Base-by-base conservation (phyloP, 1,140 invertebrate genomes). In the Parapsyche elsis region DNA sequence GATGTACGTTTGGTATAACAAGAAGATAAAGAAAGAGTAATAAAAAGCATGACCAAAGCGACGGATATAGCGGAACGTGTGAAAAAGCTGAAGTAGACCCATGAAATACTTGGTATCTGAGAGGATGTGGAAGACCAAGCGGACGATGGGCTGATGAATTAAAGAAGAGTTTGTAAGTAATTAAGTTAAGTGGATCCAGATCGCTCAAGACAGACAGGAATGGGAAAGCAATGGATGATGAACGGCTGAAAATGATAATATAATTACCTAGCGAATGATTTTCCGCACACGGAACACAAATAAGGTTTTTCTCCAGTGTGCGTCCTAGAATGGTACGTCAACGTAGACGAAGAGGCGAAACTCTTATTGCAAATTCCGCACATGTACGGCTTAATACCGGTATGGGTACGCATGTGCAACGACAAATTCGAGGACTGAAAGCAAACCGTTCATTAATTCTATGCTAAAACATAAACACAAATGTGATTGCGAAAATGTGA, bases 371-470 rank as follows among this genome's bases (percentile, higher is more conserved):
- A 83, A 59, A 80, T 75, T 12, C 16, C 30, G 53, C 81, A 83
- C 49, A 45, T 23, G 38, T 80, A 83, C 2, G 81, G 81, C 64
- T 80, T 79, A 5, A 70, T 71, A 26, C 81, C 81, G 1, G 79
- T 83, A 67, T 83, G 81, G 12, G 79, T 81, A n/a, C 81, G 30
- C 81, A 80, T 80, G 59, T 83, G 81, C 9, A 79, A 38, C 1
- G 79, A 80, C 5, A 83, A 57, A 73, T 83, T 83, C n/a, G 81
- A 83, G 0, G 79, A 80, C 81, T 83, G 61, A 21, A 79, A 80
- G 21, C 49, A 64, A 26, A 14, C 16, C 24, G 21, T 5, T 57
- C 12, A 21, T 21, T 44, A 70, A 7, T 16, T 57, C 30, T 12
- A 79, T 61, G 4, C 5, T 4, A 67, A 5, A 67, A 12, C 2